Conservation (phyloP, 1,140 invertebrate genomes). For the Paralvinella palmiformis region DNA sequence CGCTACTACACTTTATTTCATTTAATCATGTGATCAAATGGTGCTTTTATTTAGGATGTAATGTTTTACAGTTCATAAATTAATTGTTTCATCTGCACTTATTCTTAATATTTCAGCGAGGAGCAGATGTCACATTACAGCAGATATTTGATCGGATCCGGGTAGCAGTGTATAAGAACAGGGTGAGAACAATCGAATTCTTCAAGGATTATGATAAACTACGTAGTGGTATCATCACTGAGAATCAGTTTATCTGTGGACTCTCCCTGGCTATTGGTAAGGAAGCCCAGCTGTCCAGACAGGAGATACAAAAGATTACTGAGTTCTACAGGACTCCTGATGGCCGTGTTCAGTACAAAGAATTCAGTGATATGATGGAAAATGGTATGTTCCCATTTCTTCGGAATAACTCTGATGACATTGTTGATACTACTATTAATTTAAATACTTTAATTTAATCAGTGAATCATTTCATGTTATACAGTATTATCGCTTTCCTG, state of each 20-base stretch:
- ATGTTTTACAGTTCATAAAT: no score
- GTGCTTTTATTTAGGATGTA: no score
- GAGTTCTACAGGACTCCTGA: slow-evolving; percentile 44
- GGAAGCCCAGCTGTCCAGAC: slow-evolving; percentile 40
- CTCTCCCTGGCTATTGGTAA: slow-evolving; percentile 44
- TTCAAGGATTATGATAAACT: slow-evolving; percentile 50
- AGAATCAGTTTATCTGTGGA: slow-evolving; percentile 49
- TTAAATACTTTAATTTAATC: no score
- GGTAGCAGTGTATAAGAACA: slow-evolving; percentile 45
- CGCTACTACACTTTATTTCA: no score
- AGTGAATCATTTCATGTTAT: not conserved
- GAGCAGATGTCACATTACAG: slow-evolving; percentile 39
- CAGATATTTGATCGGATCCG: slow-evolving; percentile 47
- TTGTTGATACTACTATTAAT: not conserved
- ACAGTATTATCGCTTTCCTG: slow-evolving; percentile 10
- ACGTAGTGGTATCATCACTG: slow-evolving; percentile 45
- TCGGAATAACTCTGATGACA: not conserved
- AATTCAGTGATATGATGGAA: slow-evolving; percentile 49
- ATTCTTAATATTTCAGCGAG: no score
- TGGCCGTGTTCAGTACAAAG: slow-evolving; percentile 45
- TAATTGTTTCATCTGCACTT: no score
- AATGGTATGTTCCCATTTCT: no score
- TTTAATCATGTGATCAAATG: no score
- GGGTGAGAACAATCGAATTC: slow-evolving; percentile 47
- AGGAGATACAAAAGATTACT: slow-evolving; percentile 45